These are phyloP conservation scores for Diachasma alloeum DNA, from an alignment of 1,140 invertebrate species.

Conservation along the genomic window DNA sequence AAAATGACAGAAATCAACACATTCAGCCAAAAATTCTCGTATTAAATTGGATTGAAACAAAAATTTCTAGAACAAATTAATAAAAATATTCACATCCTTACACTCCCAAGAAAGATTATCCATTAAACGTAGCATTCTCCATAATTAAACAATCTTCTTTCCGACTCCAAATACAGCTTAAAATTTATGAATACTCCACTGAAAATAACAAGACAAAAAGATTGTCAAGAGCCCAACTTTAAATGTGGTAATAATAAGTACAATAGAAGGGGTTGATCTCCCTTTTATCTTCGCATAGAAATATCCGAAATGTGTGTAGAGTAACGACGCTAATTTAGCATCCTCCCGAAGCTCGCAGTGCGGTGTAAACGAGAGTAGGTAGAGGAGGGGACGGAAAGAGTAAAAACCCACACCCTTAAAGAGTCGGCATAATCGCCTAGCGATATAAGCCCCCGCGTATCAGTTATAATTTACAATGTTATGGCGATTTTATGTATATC, in stretches of 20 bases:
- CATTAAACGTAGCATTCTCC: too few species aligned
- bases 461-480: constrained; percentile 68
- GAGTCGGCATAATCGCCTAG: constrained; percentile 17
- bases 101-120: too few species aligned
- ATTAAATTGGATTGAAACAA: too few species aligned
- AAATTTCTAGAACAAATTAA: too few species aligned
- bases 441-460: constrained; percentile 62
- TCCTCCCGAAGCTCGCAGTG: neutral
- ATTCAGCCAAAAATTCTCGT: too few species aligned
- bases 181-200: neutral
- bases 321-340: constrained; percentile 26
- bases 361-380: neutral
- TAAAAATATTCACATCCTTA: too few species aligned
- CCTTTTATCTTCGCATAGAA: neutral
- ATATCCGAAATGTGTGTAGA: constrained; percentile 3
- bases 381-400: neutral
- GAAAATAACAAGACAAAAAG: neutral
- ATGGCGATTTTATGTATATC: constrained; percentile 68
- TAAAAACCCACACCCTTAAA: constrained; percentile 20
- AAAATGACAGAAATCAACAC: too few species aligned
- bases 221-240: neutral
- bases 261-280: neutral
- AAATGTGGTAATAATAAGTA: constrained; percentile 2
- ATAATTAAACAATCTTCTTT: neutral
- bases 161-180: neutral